A percentile compares a stretch with the other conserved stretches of the same genome.
Conservation (phyloP, 2,888 invertebrate species). For the Encarsia formosa region DNA sequence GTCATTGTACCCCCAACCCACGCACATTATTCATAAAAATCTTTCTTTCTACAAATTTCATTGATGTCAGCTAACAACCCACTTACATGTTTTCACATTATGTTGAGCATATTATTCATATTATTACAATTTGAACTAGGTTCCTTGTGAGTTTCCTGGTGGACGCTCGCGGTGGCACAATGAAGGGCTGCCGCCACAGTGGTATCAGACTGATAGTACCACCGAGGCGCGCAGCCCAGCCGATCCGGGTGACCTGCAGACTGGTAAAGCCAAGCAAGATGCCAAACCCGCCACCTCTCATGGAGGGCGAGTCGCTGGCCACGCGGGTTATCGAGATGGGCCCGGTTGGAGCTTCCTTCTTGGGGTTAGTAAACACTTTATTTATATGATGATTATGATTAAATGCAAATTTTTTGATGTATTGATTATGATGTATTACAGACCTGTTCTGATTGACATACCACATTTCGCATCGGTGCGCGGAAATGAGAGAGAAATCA, state of each 20-base stretch:
- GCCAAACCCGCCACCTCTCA: slow-evolving; percentile 88
- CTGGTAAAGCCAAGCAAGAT: slow-evolving; percentile 74
- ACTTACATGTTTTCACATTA: no score
- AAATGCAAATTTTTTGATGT: not conserved
- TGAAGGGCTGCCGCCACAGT: slow-evolving; percentile 97
- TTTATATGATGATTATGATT: slow-evolving; percentile 2
- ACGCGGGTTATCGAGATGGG: slow-evolving; percentile 92
- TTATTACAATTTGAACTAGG: no score
- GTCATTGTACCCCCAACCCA: not conserved
- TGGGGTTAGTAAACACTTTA: slow-evolving; percentile 86
- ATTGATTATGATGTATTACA: slow-evolving; percentile 49
- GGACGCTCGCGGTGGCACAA: slow-evolving; percentile 97
- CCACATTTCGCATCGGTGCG: slow-evolving; percentile 95
- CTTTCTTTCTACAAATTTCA: no score
- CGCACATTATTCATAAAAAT: not conserved
- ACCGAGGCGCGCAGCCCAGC: slow-evolving; percentile 90
- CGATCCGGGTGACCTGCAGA: slow-evolving; percentile 94
- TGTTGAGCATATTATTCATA: no score
- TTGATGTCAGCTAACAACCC: no score
- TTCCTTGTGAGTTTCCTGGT: slow-evolving; percentile 99
- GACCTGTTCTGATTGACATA: slow-evolving; percentile 90
- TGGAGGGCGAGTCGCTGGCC: slow-evolving; percentile 97
- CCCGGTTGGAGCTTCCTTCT: slow-evolving; percentile 91
- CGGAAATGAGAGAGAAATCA: slow-evolving; percentile 92
- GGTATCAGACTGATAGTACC: slow-evolving; percentile 96